Conservation (phyloP, 2,113 vertebrate genomes). For the Takifugu bimaculatus region DNA sequence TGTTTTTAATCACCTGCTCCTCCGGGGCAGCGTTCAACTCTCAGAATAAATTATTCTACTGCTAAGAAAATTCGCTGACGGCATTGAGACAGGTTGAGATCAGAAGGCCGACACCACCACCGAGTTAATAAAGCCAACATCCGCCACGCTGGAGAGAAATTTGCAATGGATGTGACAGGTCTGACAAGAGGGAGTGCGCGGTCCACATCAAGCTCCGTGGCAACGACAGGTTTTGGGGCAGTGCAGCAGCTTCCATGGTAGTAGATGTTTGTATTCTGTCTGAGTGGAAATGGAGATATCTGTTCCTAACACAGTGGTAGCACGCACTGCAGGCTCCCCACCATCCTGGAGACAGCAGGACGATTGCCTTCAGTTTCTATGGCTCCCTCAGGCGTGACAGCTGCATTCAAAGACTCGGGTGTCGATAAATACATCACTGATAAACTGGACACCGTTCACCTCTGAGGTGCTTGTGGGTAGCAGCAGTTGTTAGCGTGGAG, state of each 20-base stretch:
- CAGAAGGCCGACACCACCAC: not conserved
- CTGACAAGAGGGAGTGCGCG: not conserved
- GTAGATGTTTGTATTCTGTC: constrained; percentile 4
- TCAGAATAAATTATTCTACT: constrained; percentile 40
- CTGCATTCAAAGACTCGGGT: constrained; percentile 25
- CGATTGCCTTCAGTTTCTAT: constrained; percentile 22
- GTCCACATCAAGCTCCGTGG: too few relatives aligned
- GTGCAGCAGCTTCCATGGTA: constrained; percentile 6
- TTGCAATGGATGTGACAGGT: not conserved
- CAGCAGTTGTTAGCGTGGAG: not conserved
- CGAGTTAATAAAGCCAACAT: not conserved
- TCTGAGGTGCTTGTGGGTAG: not conserved
- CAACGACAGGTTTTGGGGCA: too few relatives aligned
- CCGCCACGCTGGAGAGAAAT: not conserved
- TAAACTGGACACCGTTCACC: constrained; percentile 5
- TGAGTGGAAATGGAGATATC: constrained; percentile 32
- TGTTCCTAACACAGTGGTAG: constrained; percentile 28
- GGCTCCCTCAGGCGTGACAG: constrained; percentile 27
- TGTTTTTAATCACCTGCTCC: constrained; percentile 25
- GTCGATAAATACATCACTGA: constrained; percentile 22
- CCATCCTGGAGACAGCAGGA: constrained; percentile 16
- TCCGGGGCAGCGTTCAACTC: not conserved
- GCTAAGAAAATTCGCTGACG: constrained; percentile 17
- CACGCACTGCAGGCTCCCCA: constrained; percentile 4
- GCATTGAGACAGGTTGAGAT: constrained; percentile 2